Evolutionary conservation across 2,888 invertebrate genomes (phyloP).

Genomic region (Heliconius hortense): DNA sequence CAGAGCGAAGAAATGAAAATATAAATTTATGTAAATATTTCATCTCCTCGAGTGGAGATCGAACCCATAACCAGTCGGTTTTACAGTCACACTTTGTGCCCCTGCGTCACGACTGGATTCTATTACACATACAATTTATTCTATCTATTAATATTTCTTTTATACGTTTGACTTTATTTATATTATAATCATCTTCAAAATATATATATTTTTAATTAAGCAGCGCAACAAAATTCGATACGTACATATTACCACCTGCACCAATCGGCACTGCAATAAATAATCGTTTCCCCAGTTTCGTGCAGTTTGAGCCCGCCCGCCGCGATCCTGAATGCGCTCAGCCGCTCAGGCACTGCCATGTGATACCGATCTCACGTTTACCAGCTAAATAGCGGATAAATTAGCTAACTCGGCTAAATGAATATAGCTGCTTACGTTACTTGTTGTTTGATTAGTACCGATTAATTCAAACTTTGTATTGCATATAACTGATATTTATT

Average conservation of each 20-base stretch:
- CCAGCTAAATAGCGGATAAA: constrained; percentile 77
- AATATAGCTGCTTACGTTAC: constrained; percentile 55
- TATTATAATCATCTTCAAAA: background rate
- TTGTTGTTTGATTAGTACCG: constrained; percentile 38
- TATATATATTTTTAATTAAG: background rate
- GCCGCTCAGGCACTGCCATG: constrained; percentile 54
- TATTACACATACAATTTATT: too few species aligned
- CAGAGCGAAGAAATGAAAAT: too few species aligned
- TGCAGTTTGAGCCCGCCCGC: constrained; percentile 61
- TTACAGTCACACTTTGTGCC: too few species aligned
- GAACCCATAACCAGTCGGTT: too few species aligned
- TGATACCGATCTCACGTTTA: constrained; percentile 79
- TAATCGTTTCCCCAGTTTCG: constrained; percentile 49
- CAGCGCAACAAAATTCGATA: constrained; percentile 2
- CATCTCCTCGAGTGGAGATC: too few species aligned
- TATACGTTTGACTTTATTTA: background rate
- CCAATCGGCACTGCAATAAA: constrained; percentile 45
- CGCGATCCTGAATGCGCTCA: constrained; percentile 64
- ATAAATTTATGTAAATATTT: too few species aligned
- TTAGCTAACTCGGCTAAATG: constrained; percentile 75
- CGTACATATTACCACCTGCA: constrained; percentile 31
- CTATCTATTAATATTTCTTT: background rate
- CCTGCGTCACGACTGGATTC: too few species aligned
- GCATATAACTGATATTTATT: background rate
- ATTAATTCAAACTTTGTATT: constrained; percentile 32